Base-by-base conservation (phyloP, 2,888 invertebrate species). In the Oscheius sp. region DNA sequence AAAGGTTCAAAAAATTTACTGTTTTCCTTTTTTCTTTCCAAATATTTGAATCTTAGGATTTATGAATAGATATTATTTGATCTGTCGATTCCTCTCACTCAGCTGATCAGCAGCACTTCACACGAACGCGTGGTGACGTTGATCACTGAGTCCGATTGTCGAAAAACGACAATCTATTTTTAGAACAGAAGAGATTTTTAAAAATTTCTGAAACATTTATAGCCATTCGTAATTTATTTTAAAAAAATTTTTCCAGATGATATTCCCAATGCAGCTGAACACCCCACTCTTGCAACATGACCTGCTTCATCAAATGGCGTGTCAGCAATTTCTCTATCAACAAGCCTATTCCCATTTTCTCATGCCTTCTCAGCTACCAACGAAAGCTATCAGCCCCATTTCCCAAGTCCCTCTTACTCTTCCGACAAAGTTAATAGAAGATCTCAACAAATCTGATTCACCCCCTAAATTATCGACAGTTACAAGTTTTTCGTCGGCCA, bases 221-320 rank as follows among this genome's bases (percentile, higher is more conserved):
- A 41, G 20, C 14, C 41, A 41, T 8, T 41, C 12, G 41, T 6
- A 3, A 24, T 20, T 41, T 14, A 41, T 20, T 41, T 20, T 17
- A 12, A 20, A 41, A 3, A 54, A 54, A n/a, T n/a, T 2, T 17
- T 38, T 59, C 44, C 44, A 59, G 59, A 44, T 59, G 59, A 30
- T 41, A 24, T 59, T 59, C 6, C 44, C 59, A n/a, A n/a, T 44
- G 14, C 26, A 26, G 6, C 14, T 44, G 2, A 44, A 26, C 17
- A 20, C 38, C n/a, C 59, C 41, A 17, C 59, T 44, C 28, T 8
- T 59, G 12, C 59, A 59, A 17, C 59, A 59, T n/a, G 41, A 59
- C 28, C 22, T 59, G 20, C n/a, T 59, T 20, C 59, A 44, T n/a
- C 59, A 59, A 22, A 17, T 57, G 38, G 57, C 41, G n/a, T 57